Evolutionary conservation across 2,113 vertebrate genomes (phyloP), one percentile per base, ranked within the genome.

Genomic region (Nothoprocta pentlandii): DNA sequence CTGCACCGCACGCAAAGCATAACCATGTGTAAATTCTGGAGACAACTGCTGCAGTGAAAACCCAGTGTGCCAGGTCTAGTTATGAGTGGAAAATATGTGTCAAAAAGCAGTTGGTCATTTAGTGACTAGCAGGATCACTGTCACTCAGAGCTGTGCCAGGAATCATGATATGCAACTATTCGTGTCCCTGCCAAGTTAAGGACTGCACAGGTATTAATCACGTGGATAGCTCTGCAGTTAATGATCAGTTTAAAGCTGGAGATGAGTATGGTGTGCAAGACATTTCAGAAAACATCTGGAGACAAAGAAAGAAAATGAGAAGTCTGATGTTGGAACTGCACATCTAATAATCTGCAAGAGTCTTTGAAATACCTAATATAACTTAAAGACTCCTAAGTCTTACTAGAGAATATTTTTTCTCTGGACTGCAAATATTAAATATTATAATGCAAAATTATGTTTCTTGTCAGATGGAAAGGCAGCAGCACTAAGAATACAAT

Each of bases 81-180:
- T 78, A 64, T 1, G 14, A 70, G 39, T 16, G 10, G 42, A 87
- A 32, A 61, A 2, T 0, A 0, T 4, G 28, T 5, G 4, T 23
- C 39, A 87, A 80, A 89, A 79, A 2, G 21, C 74, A 83, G 17
- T 49, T 15, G 25, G 69, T 2, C 2, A 1, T 6, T 76, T 41
- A 67, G 34, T 46, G 25, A 71, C 64, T 30, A 54, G 42, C 75
- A 90, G 22, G 7, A 78, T 12, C 58, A 89, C 5, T 11, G 89
- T 46, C 17, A n/a, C 15, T 62, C 20, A 80, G 16, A 89, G 80
- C 4, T 46, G 10, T 58, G 66, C 22, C 23, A 83, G 42, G 87
- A 78, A 84, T 67, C 19, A 67, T 2, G 12, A 71, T 21, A 39
- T 10, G n/a, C 20, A 70, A 63, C 28, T 28, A 14, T 6, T 88